These are phyloP conservation scores for Atethmia centrago DNA, from an alignment of 2,888 invertebrate genomes.

Conservation along the genomic window DNA sequence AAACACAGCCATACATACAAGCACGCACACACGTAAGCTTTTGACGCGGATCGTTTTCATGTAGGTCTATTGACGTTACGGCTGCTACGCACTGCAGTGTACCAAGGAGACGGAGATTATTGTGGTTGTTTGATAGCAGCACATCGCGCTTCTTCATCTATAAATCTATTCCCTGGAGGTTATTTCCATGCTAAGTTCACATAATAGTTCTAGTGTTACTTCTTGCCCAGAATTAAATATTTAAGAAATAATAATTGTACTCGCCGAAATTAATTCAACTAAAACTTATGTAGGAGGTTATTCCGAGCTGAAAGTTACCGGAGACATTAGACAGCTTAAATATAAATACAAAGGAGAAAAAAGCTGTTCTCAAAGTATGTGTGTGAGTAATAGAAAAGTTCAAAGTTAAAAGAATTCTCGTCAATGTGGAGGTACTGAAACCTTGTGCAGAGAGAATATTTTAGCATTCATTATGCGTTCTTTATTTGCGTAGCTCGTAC, in stretches of 20 bases:
- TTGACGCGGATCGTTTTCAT: conserved; percentile 20
- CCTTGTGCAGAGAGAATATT: conserved; percentile 42
- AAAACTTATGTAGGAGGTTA: background rate
- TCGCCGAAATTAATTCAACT: background rate
- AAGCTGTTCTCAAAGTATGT: conserved; percentile 26
- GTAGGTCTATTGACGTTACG: conserved; percentile 21
- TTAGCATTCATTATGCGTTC: conserved; percentile 49
- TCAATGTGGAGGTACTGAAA: conserved; percentile 38
- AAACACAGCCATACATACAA: background rate
- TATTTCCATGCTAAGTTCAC: background rate
- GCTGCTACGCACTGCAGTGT: conserved; percentile 17
- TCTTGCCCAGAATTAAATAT: background rate
- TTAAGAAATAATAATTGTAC: background rate
- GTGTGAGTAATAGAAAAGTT: conserved; percentile 34
- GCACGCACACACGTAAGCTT: background rate
- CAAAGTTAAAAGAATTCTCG: conserved; percentile 43
- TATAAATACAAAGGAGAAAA: conserved; percentile 25
- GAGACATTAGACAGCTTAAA: conserved; percentile 5
- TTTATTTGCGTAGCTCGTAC: conserved; percentile 34
- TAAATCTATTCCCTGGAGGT: background rate
- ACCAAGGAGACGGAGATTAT: background rate
- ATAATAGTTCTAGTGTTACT: background rate
- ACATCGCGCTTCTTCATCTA: background rate
- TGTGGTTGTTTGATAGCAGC: background rate
- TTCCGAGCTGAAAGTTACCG: background rate